A percentile compares a stretch with the other conserved stretches of the same genome.
Conservation (phyloP, 2,888 invertebrate genomes). For the Labia minor region DNA sequence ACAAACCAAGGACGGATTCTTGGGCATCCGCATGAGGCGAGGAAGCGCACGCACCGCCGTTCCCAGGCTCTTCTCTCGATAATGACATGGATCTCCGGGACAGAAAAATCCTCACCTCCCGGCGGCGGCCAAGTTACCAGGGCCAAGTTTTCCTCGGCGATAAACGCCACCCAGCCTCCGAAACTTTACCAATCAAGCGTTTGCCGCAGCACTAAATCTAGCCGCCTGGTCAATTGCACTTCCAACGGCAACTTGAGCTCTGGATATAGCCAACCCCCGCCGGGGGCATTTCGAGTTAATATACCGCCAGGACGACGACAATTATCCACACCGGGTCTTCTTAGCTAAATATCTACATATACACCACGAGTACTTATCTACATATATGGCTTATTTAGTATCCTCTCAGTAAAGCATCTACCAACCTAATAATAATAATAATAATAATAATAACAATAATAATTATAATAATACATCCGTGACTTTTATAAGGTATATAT, state of each 20-base stretch:
- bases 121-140: not conserved
- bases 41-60: not conserved
- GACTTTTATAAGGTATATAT: no score
- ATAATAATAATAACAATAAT: no score
- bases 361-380: no score
- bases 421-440: no score
- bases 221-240: not conserved
- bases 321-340: no score
- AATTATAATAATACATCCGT: no score
- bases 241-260: not conserved
- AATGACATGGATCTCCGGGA: slow-evolving; percentile 8
- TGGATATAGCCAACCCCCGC: no score
- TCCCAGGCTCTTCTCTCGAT: not conserved
- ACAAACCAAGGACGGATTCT: not conserved
- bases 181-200: slow-evolving; percentile 2
- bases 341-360: no score
- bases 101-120: not conserved
- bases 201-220: slow-evolving; percentile 8
- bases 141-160: not conserved
- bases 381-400: no score
- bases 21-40: not conserved
- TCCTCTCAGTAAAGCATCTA: no score
- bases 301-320: no score
- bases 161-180: slow-evolving; percentile 2
- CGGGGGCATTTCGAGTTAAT: no score